Percentiles rank a stretch among this genome's conserved stretches.
Evolutionary conservation across 2,113 vertebrate species (phyloP).

Genomic region (Toxostoma redivivum): DNA sequence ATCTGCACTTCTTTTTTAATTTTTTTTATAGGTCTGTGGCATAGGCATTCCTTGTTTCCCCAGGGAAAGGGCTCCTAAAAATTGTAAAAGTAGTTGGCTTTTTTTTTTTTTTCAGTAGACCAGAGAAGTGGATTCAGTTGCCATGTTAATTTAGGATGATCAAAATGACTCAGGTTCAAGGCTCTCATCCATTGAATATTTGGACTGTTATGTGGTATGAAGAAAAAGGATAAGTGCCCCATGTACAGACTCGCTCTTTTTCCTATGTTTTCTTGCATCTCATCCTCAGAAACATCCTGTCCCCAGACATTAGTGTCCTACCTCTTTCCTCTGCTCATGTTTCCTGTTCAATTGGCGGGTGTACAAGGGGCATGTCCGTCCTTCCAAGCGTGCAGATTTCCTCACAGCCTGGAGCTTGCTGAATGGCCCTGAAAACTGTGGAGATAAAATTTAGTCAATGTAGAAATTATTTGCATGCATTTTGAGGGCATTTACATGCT

Average conservation of each 20-base stretch:
- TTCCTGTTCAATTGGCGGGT: background rate
- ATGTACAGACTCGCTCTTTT: background rate
- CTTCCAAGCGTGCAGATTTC: background rate
- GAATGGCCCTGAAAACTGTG: background rate
- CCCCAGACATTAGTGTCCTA: background rate
- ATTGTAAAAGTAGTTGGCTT: background rate
- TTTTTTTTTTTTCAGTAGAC: background rate
- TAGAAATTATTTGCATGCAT: background rate
- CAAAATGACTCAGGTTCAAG: background rate
- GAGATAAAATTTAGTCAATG: conserved; percentile 2
- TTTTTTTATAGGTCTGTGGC: background rate
- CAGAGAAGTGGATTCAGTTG: background rate
- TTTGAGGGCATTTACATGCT: conserved; percentile 3
- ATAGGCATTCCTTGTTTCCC: background rate
- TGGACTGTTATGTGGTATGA: background rate
- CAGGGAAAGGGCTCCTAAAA: background rate
- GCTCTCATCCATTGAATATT: background rate
- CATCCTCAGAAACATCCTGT: background rate
- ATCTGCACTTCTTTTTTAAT: background rate
- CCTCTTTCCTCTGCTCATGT: background rate
- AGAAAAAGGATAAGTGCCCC: background rate
- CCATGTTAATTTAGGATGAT: background rate
- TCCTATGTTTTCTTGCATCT: background rate
- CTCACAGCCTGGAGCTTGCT: conserved; percentile 1
- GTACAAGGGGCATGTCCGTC: background rate